A percentile compares a stretch with the other conserved stretches of the same genome.
Conservation (phyloP, 2,888 invertebrate genomes). For the Hirtodrosophila alboralis region DNA sequence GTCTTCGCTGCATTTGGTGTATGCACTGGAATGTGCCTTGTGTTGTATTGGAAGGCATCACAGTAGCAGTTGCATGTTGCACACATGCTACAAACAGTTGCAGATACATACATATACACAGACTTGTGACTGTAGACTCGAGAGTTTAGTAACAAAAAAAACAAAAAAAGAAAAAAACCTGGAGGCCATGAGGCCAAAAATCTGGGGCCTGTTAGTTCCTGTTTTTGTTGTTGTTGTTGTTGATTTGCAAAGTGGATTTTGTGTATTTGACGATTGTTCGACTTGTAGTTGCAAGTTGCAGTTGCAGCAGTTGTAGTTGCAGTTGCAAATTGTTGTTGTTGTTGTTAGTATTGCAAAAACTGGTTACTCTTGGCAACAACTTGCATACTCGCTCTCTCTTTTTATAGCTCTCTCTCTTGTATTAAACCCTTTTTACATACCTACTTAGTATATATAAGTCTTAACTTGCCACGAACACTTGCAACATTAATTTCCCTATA, state of each 20-base stretch:
- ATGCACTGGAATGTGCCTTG: conserved; percentile 41
- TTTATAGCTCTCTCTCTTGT: conserved; percentile 2
- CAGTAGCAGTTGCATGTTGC: conserved; percentile 73
- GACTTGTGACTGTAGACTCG: conserved; percentile 10
- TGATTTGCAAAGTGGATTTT: conserved; percentile 79
- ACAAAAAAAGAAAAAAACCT: too few species aligned
- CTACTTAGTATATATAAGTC: too few species aligned
- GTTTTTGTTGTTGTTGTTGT: conserved; percentile 48
- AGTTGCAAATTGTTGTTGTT: conserved; percentile 11
- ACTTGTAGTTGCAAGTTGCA: conserved; percentile 48
- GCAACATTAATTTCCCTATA: too few species aligned
- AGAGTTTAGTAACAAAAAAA: too few species aligned
- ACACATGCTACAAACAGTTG: conserved; percentile 16
- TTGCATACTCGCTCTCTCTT: conserved; percentile 18
- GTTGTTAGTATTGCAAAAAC: conserved; percentile 56
- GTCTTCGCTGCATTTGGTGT: conserved; percentile 45
- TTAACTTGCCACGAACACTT: too few species aligned
- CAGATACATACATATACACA: not conserved
- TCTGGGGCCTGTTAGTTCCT: conserved; percentile 49
- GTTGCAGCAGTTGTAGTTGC: conserved; percentile 15
- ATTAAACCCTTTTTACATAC: conserved; percentile 8
- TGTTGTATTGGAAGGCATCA: conserved; percentile 45
- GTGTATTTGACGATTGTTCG: conserved; percentile 77
- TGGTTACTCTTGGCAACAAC: conserved; percentile 60
- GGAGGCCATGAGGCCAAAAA: conserved; percentile 53